Conservation (phyloP, 2,113 vertebrate genomes). For the Anseranas semipalmata region DNA sequence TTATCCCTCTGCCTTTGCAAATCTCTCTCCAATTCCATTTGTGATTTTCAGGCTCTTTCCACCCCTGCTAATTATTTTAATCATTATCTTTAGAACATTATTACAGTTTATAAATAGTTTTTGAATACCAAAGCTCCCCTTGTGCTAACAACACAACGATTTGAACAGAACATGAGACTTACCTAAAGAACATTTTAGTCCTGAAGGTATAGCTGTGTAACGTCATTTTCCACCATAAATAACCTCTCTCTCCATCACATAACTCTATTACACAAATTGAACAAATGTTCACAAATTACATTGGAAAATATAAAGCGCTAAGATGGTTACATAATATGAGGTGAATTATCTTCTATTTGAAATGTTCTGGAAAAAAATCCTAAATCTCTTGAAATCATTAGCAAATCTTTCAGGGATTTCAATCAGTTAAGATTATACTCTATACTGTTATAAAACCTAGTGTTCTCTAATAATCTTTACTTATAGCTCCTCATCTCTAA, state of each 20-base stretch:
- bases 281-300: neutral
- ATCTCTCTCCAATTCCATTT: neutral
- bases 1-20: neutral
- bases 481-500: neutral
- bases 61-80: neutral
- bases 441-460: neutral
- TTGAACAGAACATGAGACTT: neutral
- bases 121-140: neutral
- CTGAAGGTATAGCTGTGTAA: neutral
- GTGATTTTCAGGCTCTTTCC: neutral
- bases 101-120: neutral
- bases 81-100: neutral
- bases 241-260: neutral
- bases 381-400: neutral
- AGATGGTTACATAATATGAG: neutral
- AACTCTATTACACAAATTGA: neutral
- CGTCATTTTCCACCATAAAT: neutral
- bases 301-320: neutral
- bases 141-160: fast-evolving
- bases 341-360: neutral
- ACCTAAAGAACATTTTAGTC: neutral
- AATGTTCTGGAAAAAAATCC: neutral
- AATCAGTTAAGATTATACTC: neutral
- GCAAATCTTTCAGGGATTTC: neutral
- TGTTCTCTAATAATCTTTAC: neutral